Evolutionary conservation across 2,888 invertebrate species (phyloP).

Genomic region (Tipula helvola): DNA sequence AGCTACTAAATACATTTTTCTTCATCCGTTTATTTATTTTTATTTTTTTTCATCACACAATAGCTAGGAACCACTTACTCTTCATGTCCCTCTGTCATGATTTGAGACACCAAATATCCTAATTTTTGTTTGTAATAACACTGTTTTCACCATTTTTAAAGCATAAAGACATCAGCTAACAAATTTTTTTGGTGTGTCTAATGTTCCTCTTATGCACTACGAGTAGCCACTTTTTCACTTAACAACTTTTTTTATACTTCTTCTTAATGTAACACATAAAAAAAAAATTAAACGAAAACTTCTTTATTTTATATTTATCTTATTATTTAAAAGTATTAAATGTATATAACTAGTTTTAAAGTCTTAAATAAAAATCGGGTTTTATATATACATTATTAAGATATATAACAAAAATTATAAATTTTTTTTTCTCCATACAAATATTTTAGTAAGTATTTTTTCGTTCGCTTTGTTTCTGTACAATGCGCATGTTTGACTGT

Average conservation of each 20-base stretch:
- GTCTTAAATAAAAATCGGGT: background rate
- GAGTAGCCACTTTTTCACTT: slow-evolving; percentile 7
- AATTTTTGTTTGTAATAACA: slow-evolving; percentile 66
- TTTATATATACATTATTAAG: background rate
- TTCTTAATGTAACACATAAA: background rate
- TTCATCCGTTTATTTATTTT: background rate
- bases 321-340: background rate
- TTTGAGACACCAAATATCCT: slow-evolving; percentile 72
- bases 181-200: slow-evolving; percentile 10
- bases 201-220: slow-evolving; percentile 4
- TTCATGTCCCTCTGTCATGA: slow-evolving; percentile 86
- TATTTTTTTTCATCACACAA: background rate
- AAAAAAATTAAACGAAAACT: background rate
- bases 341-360: background rate
- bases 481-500: slow-evolving; percentile 8
- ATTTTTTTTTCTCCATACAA: background rate
- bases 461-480: slow-evolving; percentile 9
- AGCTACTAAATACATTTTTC: background rate
- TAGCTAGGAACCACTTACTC: slow-evolving; percentile 50
- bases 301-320: background rate
- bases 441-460: background rate
- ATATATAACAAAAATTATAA: background rate
- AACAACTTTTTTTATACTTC: background rate
- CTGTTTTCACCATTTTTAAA: slow-evolving; percentile 74
- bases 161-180: slow-evolving; percentile 55